Evolutionary conservation across 1,140 invertebrate species (phyloP).

Genomic region (Brachionus manjavacas): DNA sequence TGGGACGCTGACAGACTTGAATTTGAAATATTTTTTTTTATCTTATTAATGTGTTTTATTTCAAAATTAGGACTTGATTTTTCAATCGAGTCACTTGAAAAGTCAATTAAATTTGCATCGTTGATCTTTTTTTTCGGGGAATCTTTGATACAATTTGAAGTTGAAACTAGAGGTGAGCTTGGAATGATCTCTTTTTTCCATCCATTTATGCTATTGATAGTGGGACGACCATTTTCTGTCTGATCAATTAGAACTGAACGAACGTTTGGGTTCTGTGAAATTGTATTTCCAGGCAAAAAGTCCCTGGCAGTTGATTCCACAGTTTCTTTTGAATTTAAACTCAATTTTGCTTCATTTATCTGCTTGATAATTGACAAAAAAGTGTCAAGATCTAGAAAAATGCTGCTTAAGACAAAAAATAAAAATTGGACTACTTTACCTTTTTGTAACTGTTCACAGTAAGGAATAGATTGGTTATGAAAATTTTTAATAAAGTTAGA

Average conservation of each 20-base stretch:
- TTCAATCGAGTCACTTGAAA: background rate
- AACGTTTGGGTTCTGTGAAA: background rate
- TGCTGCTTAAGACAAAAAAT: background rate
- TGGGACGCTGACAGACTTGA: background rate
- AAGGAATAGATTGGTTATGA: background rate
- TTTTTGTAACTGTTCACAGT: background rate
- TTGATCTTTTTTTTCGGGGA: background rate
- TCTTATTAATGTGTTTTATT: background rate
- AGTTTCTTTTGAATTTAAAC: background rate
- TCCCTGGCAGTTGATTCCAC: background rate
- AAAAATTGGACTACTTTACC: background rate
- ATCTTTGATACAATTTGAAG: background rate
- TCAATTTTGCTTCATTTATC: background rate
- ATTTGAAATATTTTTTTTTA: background rate
- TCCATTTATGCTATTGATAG: background rate
- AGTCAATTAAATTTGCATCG: background rate
- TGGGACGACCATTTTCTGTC: background rate
- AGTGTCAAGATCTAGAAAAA: background rate
- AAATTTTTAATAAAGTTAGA: background rate
- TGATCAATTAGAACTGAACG: background rate
- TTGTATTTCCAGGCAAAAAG: background rate
- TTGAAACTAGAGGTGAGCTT: background rate
- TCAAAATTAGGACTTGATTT: background rate
- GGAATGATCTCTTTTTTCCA: background rate
- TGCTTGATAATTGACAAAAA: background rate